Evolutionary conservation across 2,797 vertebrate genomes (phyloP).

Genomic region (Mormyrops boulengeri): DNA sequence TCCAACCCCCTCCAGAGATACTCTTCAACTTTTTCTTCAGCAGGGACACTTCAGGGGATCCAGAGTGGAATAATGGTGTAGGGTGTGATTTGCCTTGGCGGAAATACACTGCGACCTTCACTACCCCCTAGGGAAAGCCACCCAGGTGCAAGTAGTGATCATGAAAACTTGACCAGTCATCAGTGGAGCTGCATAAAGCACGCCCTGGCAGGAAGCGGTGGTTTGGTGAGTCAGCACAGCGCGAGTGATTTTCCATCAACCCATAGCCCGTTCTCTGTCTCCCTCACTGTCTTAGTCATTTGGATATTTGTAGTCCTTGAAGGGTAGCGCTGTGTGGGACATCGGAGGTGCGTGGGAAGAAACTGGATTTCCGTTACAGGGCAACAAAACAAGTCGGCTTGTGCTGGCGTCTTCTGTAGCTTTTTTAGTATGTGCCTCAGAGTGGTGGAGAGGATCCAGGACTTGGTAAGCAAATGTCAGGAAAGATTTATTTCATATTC

Average conservation of each 20-base stretch:
- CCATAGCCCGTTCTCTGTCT: slow-evolving; percentile 34
- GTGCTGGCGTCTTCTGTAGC: slow-evolving; percentile 15
- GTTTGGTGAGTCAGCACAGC: slow-evolving; percentile 64
- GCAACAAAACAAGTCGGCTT: slow-evolving; percentile 54
- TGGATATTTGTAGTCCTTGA: slow-evolving; percentile 46
- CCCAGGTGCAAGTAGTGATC: slow-evolving; percentile 40
- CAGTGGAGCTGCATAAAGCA: slow-evolving; percentile 64
- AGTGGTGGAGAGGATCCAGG: slow-evolving; percentile 24
- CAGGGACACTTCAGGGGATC: background rate
- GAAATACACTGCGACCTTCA: background rate
- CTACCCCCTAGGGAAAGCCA: slow-evolving; percentile 19
- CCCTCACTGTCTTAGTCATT: slow-evolving; percentile 43
- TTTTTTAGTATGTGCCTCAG: slow-evolving; percentile 21
- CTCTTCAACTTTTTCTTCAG: background rate
- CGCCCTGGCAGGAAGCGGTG: slow-evolving; percentile 70
- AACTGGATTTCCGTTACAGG: slow-evolving; percentile 46
- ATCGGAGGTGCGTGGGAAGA: slow-evolving; percentile 47
- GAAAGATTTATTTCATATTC: slow-evolving; percentile 13
- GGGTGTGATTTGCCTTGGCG: background rate
- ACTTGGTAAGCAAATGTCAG: slow-evolving; percentile 36
- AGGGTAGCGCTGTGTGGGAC: slow-evolving; percentile 42
- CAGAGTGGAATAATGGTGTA: background rate
- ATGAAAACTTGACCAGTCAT: slow-evolving; percentile 75
- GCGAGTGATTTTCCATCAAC: slow-evolving; percentile 56
- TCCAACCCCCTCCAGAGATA: background rate